Evolutionary conservation across 2,888 invertebrate species (phyloP).

Genomic region (Fabriciana adippe): DNA sequence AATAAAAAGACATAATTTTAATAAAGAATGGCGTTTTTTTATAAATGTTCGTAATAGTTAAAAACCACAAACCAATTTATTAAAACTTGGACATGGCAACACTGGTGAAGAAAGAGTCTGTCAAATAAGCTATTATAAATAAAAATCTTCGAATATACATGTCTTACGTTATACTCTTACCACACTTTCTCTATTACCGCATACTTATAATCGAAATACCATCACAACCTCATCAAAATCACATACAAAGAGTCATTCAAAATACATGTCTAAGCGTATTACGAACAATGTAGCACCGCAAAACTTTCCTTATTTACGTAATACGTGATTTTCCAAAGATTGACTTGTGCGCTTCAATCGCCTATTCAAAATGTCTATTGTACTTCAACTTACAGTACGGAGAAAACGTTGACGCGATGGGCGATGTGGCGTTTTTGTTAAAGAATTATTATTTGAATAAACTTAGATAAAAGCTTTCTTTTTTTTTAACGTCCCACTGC

Average conservation of each 20-base stretch:
- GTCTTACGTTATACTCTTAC: neutral
- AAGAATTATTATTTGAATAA: too few species aligned
- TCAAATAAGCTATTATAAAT: too few species aligned
- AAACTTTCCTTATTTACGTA: conserved; percentile 31
- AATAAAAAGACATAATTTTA: too few species aligned
- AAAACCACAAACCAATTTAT: too few species aligned
- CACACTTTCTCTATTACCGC: conserved; percentile 11
- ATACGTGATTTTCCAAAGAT: conserved; percentile 36
- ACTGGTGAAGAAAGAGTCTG: too few species aligned
- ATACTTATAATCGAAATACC: neutral
- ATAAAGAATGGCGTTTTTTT: too few species aligned
- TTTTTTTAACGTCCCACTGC: too few species aligned
- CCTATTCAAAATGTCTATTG: conserved; percentile 38
- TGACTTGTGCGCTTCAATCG: conserved; percentile 34
- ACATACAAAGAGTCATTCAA: conserved; percentile 16
- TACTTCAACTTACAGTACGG: conserved; percentile 18
- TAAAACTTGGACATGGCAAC: too few species aligned
- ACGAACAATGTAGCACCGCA: conserved; percentile 28
- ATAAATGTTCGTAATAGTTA: too few species aligned
- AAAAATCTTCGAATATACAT: too few species aligned
- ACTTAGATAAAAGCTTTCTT: neutral
- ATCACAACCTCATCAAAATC: conserved; percentile 19
- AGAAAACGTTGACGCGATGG: conserved; percentile 19
- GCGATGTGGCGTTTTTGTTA: neutral
- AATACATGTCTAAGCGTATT: conserved; percentile 17